phyloP scores from a whole-genome alignment of 2,797 vertebrate species.

The Hylomyscus alleni region DNA sequence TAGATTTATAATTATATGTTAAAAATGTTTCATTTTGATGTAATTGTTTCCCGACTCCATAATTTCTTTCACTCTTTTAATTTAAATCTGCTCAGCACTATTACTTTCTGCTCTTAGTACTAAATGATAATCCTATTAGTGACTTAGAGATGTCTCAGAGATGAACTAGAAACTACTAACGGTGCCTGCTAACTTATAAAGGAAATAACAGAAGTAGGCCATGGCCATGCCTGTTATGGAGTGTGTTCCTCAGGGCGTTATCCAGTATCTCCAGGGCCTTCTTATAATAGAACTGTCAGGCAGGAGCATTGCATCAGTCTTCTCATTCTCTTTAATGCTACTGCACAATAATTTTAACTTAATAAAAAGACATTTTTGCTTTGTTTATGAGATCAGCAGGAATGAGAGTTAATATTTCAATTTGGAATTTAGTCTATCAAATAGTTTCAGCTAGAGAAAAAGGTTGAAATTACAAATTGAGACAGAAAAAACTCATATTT shows the following conservation, averaged over 20 bases:
- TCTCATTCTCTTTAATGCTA: slow-evolving; percentile 53
- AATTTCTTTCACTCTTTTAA: background rate
- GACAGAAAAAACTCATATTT: too few species aligned
- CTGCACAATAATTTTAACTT: background rate
- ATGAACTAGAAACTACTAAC: slow-evolving; percentile 61
- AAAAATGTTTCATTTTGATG: slow-evolving; percentile 17
- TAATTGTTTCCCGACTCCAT: background rate
- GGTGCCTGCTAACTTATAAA: slow-evolving; percentile 60
- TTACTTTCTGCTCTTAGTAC: background rate
- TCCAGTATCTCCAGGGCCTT: slow-evolving; percentile 56
- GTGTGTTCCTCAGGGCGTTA: slow-evolving; percentile 45
- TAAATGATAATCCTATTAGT: slow-evolving; percentile 16
- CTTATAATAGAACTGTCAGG: slow-evolving; percentile 67
- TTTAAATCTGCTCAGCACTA: background rate
- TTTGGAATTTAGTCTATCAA: background rate
- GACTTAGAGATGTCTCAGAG: slow-evolving; percentile 24
- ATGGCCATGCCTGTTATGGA: slow-evolving; percentile 45
- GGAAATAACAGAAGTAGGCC: slow-evolving; percentile 71
- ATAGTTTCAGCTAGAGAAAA: background rate
- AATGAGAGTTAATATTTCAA: background rate
- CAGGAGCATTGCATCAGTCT: background rate
- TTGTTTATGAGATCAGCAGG: slow-evolving; percentile 29
- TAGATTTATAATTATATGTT: background rate
- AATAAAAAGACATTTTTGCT: slow-evolving; percentile 34
- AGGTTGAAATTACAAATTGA: background rate